A percentile compares a stretch with the other conserved stretches of the same genome.
These are phyloP conservation scores for Otocyon megalotis DNA, from an alignment of 2,113 vertebrate genomes.

Conservation along the genomic window DNA sequence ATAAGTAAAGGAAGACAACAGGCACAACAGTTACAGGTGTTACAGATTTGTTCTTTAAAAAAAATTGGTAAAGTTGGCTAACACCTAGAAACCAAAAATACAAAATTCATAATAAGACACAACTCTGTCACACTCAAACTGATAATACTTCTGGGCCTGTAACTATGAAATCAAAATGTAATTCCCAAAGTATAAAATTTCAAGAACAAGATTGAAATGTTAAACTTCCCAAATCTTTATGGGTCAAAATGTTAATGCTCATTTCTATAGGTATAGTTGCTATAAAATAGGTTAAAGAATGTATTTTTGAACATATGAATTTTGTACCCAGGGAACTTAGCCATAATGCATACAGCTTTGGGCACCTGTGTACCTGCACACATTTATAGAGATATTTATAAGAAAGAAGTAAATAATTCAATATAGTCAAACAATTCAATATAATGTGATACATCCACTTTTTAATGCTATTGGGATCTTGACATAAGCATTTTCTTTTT, in stretches of 20 bases:
- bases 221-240: not conserved
- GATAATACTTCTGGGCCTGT: not conserved
- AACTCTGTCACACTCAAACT: not conserved
- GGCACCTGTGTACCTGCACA: not conserved
- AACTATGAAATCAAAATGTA: constrained; percentile 23
- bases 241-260: not conserved
- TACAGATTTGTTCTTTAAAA: not conserved
- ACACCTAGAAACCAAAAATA: not conserved
- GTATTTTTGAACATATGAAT: not conserved
- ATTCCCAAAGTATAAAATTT: not conserved
- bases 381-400: not conserved
- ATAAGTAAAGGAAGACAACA: not conserved
- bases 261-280: not conserved
- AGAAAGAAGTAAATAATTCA: not conserved
- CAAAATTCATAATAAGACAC: not conserved
- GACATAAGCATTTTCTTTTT: not conserved
- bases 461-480: not conserved
- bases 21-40: accelerated
- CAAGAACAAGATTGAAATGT: not conserved
- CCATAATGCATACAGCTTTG: not conserved
- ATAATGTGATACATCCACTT: not conserved
- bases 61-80: not conserved
- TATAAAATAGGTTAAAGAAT: not conserved
- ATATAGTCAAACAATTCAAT: not conserved
- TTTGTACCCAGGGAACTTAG: not conserved